phyloP scores from a whole-genome alignment of 2,113 vertebrate genomes.

The Notiomystis cincta region DNA sequence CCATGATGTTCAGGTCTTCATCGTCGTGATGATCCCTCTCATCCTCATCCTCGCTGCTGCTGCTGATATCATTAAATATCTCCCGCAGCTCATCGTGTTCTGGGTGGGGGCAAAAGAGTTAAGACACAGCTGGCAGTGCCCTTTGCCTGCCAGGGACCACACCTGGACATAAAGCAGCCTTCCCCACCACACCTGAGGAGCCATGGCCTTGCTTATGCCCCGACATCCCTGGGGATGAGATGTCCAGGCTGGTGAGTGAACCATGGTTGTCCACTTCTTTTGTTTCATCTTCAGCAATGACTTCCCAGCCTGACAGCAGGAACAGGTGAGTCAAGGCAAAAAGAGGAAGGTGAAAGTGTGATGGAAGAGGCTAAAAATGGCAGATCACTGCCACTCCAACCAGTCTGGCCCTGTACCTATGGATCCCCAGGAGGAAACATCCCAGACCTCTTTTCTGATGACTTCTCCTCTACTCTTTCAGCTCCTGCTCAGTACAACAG shows the following conservation, averaged over 20 bases:
- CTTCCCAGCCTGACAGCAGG: constrained; percentile 83
- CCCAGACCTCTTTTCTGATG: background rate
- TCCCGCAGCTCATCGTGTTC: constrained; percentile 81
- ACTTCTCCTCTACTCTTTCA: background rate
- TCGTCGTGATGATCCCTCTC: constrained; percentile 86
- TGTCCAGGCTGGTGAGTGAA: constrained; percentile 76
- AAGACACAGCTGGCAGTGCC: background rate
- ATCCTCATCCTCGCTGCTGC: constrained; percentile 89
- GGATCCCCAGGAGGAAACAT: background rate
- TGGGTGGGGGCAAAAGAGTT: background rate
- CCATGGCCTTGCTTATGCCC: constrained; percentile 79
- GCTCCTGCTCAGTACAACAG: background rate
- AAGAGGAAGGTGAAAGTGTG: background rate
- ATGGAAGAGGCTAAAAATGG: background rate
- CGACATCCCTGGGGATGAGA: constrained; percentile 79
- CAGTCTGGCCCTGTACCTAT: background rate
- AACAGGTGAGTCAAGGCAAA: constrained; percentile 73
- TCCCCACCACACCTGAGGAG: constrained; percentile 75
- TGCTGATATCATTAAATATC: constrained; percentile 88
- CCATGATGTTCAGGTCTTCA: constrained; percentile 91
- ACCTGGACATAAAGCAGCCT: background rate
- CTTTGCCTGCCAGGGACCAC: background rate
- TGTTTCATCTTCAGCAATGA: constrained; percentile 87
- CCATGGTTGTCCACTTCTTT: constrained; percentile 87
- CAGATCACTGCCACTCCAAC: background rate